These are phyloP conservation scores for Orthosia incerta DNA, from an alignment of 2,888 invertebrate genomes.

Conservation along the genomic window DNA sequence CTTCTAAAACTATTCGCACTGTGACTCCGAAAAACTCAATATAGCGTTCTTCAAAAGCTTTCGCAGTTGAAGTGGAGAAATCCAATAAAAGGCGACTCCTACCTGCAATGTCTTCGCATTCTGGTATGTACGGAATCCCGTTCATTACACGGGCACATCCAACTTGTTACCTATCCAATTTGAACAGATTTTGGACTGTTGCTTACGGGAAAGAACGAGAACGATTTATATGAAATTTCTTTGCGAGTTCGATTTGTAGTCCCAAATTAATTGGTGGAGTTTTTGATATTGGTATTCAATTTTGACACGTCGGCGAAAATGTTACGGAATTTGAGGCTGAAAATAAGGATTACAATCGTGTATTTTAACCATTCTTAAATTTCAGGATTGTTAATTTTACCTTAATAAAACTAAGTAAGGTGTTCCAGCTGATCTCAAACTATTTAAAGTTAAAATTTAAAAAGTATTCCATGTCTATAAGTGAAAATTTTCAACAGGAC, in stretches of 20 bases:
- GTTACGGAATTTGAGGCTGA: background rate
- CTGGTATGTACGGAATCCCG: slow-evolving; percentile 82
- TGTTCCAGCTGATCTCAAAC: too few relatives aligned
- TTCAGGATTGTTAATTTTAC: too few relatives aligned
- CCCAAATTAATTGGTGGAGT: slow-evolving; percentile 43
- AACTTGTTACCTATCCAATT: slow-evolving; percentile 86
- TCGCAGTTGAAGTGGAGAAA: slow-evolving; percentile 75
- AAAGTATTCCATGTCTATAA: too few relatives aligned
- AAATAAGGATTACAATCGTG: background rate
- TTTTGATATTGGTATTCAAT: slow-evolving; percentile 37
- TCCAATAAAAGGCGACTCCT: slow-evolving; percentile 82
- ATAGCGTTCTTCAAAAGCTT: slow-evolving; percentile 75
- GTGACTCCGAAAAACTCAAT: slow-evolving; percentile 75
- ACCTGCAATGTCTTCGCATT: slow-evolving; percentile 84
- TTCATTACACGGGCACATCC: slow-evolving; percentile 85
- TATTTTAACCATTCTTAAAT: background rate
- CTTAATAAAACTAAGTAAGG: too few relatives aligned
- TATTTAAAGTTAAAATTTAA: too few relatives aligned
- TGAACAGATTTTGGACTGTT: slow-evolving; percentile 77
- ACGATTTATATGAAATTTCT: slow-evolving; percentile 82
- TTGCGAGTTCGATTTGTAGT: slow-evolving; percentile 64
- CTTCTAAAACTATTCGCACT: slow-evolving; percentile 63
- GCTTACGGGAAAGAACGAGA: slow-evolving; percentile 63
- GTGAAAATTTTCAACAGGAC: too few relatives aligned
- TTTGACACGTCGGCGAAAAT: background rate